Base-by-base conservation (phyloP, 2,797 vertebrate genomes). In the Holocentrus rufus region DNA sequence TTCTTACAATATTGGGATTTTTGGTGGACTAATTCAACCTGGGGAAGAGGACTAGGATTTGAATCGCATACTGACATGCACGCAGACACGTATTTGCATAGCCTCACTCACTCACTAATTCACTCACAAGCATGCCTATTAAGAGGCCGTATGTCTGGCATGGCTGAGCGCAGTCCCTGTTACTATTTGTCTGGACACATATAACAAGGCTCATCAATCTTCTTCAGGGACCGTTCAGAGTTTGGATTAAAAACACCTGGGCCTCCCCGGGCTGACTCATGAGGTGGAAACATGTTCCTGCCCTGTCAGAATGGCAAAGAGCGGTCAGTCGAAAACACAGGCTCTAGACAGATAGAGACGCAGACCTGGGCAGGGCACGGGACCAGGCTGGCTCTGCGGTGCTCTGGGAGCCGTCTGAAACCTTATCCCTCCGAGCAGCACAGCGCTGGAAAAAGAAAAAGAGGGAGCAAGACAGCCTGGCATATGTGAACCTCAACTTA, bases 131-230 rank as follows among this genome's bases (percentile, higher is more conserved):
- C 59, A 52, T 54, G 75, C 62, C 65, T 77, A 81, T 84, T 72
- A 55, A 64, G 74, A 58, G 60, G 52, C 54, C 39, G 72, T 47
- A 53, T 30, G 76, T 90, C 88, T 91, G 89, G 85, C 72, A 68
- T 79, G 79, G 81, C 83, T 82, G 75, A 84, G 81, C 66, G 71
- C 72, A 85, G 85, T 77, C 81, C 78, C 80, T 74, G 69, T 88
- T 83, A 69, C 87, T 86, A 88, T 91, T 93, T 90, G 90, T 90
- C 91, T 92, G 90, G 91, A 91, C 88, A 86, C 67, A 78, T 90
- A 82, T 92, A 92, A 93, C 90, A 91, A 91, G 90, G 84, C 78
- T 93, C 92, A 93, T 93, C 92, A 90, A 93, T 93, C 92, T 93
- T 93, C 88, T 90, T 91, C 86, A 89, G 84, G 65, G 87, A 80